Conservation (phyloP, 1,140 invertebrate species). For the Hycleus phaleratus region DNA sequence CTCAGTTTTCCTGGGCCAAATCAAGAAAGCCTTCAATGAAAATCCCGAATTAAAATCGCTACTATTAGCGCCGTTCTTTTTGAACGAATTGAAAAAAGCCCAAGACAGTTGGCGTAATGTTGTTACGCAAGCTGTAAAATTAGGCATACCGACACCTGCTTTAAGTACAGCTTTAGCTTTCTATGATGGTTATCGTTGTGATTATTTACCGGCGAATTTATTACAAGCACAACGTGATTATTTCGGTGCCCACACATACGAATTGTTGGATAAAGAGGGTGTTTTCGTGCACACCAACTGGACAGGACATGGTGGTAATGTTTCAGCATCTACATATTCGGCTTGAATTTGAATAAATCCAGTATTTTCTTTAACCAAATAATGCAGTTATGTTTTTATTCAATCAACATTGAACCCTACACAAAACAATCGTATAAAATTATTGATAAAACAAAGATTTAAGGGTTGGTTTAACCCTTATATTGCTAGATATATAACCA, state of each 20-base stretch:
- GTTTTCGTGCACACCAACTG: constrained; percentile 96
- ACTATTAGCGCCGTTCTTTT: constrained; percentile 93
- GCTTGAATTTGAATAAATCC: constrained; percentile 51
- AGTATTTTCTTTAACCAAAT: constrained; percentile 1
- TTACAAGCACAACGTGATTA: constrained; percentile 93
- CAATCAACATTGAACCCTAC: too few relatives aligned
- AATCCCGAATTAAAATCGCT: constrained; percentile 85
- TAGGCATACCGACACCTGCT: constrained; percentile 78
- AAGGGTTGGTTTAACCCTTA: background rate
- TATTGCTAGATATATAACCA: background rate
- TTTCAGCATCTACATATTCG: constrained; percentile 91
- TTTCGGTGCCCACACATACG: constrained; percentile 99
- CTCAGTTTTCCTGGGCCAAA: constrained; percentile 93
- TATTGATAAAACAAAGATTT: background rate
- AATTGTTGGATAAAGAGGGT: constrained; percentile 78
- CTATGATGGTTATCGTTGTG: constrained; percentile 82
- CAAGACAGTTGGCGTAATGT: constrained; percentile 68
- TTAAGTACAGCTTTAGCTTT: constrained; percentile 91
- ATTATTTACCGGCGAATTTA: constrained; percentile 35
- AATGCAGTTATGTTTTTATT: too few relatives aligned
- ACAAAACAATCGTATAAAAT: background rate
- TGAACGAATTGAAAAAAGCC: constrained; percentile 69
- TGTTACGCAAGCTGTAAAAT: constrained; percentile 50
- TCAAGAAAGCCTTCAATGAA: constrained; percentile 91
- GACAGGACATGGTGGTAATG: constrained; percentile 96